Conservation (phyloP, 37 sponge, comb jelly and placozoan genomes). For the Petrosia ficiformis region DNA sequence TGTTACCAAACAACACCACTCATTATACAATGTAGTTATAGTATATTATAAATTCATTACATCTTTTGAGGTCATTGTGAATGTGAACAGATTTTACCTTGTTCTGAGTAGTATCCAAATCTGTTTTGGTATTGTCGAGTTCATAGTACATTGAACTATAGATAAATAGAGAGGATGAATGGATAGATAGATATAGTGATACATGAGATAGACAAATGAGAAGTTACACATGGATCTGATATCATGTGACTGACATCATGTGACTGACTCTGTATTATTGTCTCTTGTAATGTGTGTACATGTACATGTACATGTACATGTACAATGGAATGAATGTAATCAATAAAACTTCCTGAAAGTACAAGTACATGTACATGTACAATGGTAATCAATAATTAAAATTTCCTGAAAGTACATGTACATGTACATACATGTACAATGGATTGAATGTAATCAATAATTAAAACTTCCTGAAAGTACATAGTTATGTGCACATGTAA, state of each 20-base stretch:
- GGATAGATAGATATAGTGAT: not conserved
- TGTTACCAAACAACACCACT: no score
- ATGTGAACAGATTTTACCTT: no score
- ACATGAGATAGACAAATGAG: no score
- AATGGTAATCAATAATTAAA: not conserved
- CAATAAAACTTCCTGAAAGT: no score
- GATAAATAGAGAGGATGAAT: not conserved
- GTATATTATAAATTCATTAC: no score
- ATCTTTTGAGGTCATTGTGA: no score
- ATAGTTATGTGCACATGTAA: not conserved
- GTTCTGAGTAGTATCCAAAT: not conserved
- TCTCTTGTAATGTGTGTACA: no score
- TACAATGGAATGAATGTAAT: not conserved
- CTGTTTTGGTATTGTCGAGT: not conserved
- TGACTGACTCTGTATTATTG: no score
- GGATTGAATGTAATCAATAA: not conserved
- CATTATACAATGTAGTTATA: no score
- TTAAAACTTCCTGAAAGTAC: no score
- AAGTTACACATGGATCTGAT: no score
- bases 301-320: not conserved
- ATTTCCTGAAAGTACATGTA: not conserved
- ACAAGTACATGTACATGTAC: constrained; percentile 4
- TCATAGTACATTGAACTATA: constrained; percentile 30
- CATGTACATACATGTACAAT: not conserved
- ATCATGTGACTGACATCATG: no score